Conservation (phyloP, 1,140 invertebrate genomes). For the Bathynomus jamesi region DNA sequence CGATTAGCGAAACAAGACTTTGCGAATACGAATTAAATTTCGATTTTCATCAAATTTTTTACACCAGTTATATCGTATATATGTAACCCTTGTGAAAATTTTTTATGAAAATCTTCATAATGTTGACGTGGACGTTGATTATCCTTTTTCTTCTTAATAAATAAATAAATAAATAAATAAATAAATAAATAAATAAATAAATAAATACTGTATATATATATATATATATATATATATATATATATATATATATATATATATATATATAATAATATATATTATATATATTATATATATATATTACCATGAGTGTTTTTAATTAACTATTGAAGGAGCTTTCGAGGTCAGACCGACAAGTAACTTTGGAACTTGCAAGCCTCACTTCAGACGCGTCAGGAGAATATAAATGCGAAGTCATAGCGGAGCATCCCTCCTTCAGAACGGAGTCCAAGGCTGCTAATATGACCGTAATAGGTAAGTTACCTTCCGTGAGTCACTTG, state of each 20-base stretch:
- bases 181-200: conserved; percentile 7
- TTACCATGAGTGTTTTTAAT: background rate
- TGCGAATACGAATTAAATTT: no score
- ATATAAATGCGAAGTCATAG: conserved; percentile 18
- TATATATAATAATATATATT: background rate
- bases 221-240: conserved; percentile 9
- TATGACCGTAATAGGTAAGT: background rate
- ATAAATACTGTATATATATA: conserved; percentile 7
- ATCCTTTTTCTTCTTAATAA: no score
- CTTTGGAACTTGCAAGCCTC: conserved; percentile 10
- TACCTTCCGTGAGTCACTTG: no score
- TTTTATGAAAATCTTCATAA: no score
- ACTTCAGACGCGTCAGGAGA: conserved; percentile 11
- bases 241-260: conserved; percentile 11
- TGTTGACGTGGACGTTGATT: no score
- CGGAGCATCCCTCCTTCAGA: conserved; percentile 17
- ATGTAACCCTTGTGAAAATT: no score
- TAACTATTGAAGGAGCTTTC: conserved; percentile 4
- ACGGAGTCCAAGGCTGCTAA: conserved; percentile 9
- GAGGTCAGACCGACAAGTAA: conserved; percentile 8
- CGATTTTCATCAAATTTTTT: no score
- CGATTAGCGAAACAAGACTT: no score
- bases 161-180: background rate
- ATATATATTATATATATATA: background rate
- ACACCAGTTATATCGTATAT: no score